phyloP scores from a whole-genome alignment of 2,888 invertebrate genomes.

The Kryphioiulus occultus region DNA sequence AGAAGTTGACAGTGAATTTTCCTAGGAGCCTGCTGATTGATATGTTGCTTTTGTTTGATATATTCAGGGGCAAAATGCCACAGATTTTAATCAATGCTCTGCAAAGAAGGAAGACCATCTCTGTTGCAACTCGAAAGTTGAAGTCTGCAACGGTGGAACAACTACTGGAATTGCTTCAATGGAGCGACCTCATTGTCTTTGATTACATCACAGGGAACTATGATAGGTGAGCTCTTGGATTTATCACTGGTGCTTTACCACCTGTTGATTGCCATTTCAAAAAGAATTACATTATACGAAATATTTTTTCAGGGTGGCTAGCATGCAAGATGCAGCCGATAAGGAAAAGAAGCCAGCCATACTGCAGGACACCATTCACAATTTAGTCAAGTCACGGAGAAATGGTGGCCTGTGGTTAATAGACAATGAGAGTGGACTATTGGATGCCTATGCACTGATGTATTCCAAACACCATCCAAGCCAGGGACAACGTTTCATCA shows the following conservation, averaged over 20 bases:
- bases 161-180: constrained; percentile 60
- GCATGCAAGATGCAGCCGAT: constrained; percentile 62
- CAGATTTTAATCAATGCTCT: constrained; percentile 58
- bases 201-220: constrained; percentile 64
- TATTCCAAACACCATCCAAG: constrained; percentile 55
- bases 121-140: constrained; percentile 54
- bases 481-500: constrained; percentile 57
- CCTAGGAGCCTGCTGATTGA: too few relatives aligned
- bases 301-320: constrained; percentile 60
- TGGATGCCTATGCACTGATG: constrained; percentile 62
- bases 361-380: constrained; percentile 61
- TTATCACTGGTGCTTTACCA: neutral
- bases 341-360: constrained; percentile 60
- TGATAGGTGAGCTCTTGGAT: constrained; percentile 60
- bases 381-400: constrained; percentile 59
- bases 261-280: too few relatives aligned
- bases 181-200: constrained; percentile 62
- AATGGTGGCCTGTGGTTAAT: constrained; percentile 62
- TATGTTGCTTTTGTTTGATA: neutral
- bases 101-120: constrained; percentile 56
- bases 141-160: constrained; percentile 54
- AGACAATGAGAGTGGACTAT: constrained; percentile 63
- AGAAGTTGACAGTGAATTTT: too few relatives aligned
- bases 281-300: neutral
- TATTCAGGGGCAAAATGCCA: constrained; percentile 58